Evolutionary conservation across 2,888 invertebrate genomes (phyloP).

Genomic region (Meliscaeva auricollis): DNA sequence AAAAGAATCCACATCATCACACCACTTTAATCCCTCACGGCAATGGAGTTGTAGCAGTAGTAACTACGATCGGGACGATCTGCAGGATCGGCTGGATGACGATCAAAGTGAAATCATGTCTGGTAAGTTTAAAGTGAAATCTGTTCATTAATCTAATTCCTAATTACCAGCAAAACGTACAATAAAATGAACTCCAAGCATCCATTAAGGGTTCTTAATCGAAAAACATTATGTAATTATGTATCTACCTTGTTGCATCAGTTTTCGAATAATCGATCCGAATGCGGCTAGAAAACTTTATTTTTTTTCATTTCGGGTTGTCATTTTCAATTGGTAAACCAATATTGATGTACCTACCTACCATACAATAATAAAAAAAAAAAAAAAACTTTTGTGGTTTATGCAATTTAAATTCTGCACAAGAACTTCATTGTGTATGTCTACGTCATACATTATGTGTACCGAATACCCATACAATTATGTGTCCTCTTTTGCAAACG

Average conservation of each 20-base stretch:
- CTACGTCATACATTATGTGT: background rate
- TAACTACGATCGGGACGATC: constrained; percentile 83
- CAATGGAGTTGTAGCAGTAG: constrained; percentile 84
- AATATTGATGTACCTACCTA: too few relatives aligned
- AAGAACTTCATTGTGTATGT: background rate
- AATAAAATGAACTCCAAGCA: too few relatives aligned
- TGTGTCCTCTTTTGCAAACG: background rate
- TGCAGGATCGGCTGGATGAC: constrained; percentile 83
- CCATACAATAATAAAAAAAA: background rate
- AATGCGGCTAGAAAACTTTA: background rate
- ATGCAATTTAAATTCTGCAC: constrained; percentile 35
- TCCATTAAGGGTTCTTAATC: too few relatives aligned
- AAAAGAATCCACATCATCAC: constrained; percentile 80
- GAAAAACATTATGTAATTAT: too few relatives aligned
- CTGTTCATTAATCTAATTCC: too few relatives aligned
- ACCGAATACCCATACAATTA: background rate
- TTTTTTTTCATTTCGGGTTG: constrained; percentile 26
- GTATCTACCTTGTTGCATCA: background rate
- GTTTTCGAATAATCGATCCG: background rate
- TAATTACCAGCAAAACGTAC: too few relatives aligned
- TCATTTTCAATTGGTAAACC: background rate
- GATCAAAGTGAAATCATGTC: constrained; percentile 85
- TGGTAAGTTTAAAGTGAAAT: constrained; percentile 83
- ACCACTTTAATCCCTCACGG: constrained; percentile 79
- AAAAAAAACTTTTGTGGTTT: constrained; percentile 35